Percentiles rank a stretch among this genome's conserved stretches.
These are phyloP conservation scores for Magallana angulata DNA, from an alignment of 1,140 invertebrate species.

Conservation along the genomic window DNA sequence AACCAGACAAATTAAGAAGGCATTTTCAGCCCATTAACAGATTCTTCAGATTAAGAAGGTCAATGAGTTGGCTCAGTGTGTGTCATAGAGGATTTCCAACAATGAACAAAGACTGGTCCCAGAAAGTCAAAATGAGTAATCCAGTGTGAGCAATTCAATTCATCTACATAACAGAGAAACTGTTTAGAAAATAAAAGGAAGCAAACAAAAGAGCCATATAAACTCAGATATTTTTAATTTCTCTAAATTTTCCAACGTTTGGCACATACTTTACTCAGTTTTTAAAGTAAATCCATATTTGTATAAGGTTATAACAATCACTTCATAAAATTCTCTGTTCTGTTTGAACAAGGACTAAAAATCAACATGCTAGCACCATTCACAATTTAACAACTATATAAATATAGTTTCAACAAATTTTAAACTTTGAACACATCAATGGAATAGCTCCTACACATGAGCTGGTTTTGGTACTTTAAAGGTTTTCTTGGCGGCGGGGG, in stretches of 20 bases:
- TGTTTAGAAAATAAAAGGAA: no score
- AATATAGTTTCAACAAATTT: neutral
- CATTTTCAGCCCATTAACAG: no score
- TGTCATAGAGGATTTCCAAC: no score
- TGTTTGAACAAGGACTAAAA: neutral
- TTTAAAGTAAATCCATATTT: neutral
- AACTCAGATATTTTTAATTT: neutral
- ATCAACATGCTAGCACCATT: constrained; percentile 27
- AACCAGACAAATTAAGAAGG: no score
- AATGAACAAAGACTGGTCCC: no score
- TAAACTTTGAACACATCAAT: neutral
- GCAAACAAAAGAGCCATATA: no score
- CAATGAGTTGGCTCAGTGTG: no score
- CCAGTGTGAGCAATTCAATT: no score
- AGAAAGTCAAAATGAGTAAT: no score
- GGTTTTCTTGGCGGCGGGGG: constrained; percentile 46
- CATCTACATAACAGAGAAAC: no score
- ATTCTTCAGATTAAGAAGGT: no score
- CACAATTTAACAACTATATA: neutral
- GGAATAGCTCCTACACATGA: neutral
- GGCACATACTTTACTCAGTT: neutral
- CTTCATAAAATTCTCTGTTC: neutral
- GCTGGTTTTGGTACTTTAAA: constrained; percentile 58
- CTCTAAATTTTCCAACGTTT: neutral
- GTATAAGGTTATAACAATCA: neutral